phyloP scores from a whole-genome alignment of 2,797 vertebrate genomes.

The Oceanodroma leucorhoa region DNA sequence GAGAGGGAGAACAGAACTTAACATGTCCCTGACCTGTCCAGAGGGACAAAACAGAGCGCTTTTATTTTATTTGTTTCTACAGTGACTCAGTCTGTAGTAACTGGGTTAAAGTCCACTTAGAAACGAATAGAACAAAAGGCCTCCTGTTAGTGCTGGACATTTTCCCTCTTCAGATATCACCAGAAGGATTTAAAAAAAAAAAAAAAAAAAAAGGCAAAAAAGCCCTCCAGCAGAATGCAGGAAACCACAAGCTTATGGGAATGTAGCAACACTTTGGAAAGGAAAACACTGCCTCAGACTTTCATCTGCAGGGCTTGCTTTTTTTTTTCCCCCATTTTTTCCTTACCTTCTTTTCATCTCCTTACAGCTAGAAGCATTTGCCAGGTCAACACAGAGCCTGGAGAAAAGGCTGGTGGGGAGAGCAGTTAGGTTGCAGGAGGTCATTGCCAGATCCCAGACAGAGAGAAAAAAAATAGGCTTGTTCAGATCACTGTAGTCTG shows the following conservation, averaged over 20 bases:
- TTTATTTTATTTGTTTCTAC: conserved; percentile 80
- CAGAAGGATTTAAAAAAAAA: conserved; percentile 67
- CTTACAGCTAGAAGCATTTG: conserved; percentile 41
- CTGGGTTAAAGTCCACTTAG: conserved; percentile 82
- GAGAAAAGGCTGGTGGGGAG: conserved; percentile 10
- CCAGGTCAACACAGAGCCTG: conserved; percentile 25
- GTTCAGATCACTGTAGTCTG: background rate
- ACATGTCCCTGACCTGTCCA: conserved; percentile 70
- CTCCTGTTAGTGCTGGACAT: conserved; percentile 80
- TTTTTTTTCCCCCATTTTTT: background rate
- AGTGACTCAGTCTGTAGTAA: conserved; percentile 81
- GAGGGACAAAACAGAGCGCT: conserved; percentile 71
- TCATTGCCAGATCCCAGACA: conserved; percentile 23
- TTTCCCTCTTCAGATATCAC: conserved; percentile 81
- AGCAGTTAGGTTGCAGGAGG: conserved; percentile 16
- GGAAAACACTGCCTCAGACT: conserved; percentile 71
- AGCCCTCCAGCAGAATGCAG: conserved; percentile 71
- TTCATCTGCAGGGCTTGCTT: conserved; percentile 66
- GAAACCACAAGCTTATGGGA: conserved; percentile 77
- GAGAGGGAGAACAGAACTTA: conserved; percentile 48
- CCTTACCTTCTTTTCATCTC: conserved; percentile 62
- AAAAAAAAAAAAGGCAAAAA: background rate
- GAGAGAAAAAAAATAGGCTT: background rate
- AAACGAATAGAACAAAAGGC: conserved; percentile 79
- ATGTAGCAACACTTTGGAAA: conserved; percentile 74